A percentile compares a stretch with the other conserved stretches of the same genome.
These are phyloP conservation scores for Trachythela sp. DNA, from an alignment of 64 coral and sea anemone species.

Conservation along the genomic window DNA sequence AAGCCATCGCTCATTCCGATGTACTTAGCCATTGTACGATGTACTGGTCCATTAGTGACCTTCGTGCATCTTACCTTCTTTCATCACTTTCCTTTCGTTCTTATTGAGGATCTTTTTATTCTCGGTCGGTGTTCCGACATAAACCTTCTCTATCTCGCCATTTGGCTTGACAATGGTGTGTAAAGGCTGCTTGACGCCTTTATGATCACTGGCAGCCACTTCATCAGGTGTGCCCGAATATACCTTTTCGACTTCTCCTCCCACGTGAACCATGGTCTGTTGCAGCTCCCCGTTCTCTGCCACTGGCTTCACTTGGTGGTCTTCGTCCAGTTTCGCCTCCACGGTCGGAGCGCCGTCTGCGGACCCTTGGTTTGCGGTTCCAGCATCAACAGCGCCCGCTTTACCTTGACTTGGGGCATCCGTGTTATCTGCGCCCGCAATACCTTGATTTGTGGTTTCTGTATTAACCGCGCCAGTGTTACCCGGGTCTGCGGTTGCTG, in stretches of 20 bases:
- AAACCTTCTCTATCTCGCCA: neutral
- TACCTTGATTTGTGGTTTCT: neutral
- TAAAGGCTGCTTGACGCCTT: neutral
- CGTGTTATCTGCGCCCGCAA: neutral
- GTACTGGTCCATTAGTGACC: too few relatives aligned
- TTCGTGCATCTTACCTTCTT: neutral
- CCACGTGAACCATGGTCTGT: neutral
- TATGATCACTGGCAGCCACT: neutral
- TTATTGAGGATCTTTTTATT: neutral
- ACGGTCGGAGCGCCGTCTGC: neutral
- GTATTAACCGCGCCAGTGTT: neutral
- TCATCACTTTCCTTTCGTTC: neutral
- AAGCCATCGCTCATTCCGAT: too few relatives aligned
- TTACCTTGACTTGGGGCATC: neutral
- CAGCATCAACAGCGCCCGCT: neutral
- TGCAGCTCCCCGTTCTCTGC: neutral
- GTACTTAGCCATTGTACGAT: too few relatives aligned
- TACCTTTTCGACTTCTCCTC: neutral
- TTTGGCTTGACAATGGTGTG: neutral
- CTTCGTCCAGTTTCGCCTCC: neutral
- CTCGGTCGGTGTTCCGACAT: neutral
- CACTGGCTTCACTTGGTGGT: neutral
- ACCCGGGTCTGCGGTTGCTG: neutral
- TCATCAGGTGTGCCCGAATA: neutral
- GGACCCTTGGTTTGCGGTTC: neutral